Conservation (phyloP, 2,113 vertebrate species). For the Macquaria ambigua region DNA sequence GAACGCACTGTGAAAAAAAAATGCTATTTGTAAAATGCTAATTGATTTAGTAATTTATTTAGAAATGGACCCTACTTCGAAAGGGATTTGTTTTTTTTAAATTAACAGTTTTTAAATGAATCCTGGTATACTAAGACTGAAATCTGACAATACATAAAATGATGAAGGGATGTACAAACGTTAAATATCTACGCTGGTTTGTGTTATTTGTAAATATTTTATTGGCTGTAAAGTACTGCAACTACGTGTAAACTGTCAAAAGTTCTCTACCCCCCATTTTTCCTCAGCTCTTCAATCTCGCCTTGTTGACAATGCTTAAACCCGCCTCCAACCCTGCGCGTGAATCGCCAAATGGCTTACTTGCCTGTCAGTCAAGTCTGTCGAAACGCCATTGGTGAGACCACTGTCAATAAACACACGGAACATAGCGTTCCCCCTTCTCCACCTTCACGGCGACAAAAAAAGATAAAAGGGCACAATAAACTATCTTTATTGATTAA, state of each 20-base stretch:
- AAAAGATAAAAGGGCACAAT: background rate
- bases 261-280: slow-evolving; percentile 39
- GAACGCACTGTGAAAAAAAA: background rate
- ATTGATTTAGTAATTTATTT: background rate
- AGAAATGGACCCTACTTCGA: background rate
- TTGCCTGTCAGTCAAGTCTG: slow-evolving; percentile 36
- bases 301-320: slow-evolving; percentile 79
- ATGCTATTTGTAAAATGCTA: background rate
- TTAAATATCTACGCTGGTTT: too few relatives aligned
- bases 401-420: slow-evolving; percentile 70
- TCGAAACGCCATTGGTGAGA: slow-evolving; percentile 63
- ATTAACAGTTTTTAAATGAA: too few relatives aligned
- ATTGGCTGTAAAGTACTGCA: background rate
- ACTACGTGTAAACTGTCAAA: background rate
- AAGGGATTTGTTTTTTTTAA: too few relatives aligned
- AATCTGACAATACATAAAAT: background rate
- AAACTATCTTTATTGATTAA: background rate
- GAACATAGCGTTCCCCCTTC: slow-evolving; percentile 55
- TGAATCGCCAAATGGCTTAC: slow-evolving; percentile 61
- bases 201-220: background rate
- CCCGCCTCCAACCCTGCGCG: slow-evolving; percentile 40
- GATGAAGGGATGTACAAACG: background rate
- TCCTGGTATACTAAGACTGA: background rate
- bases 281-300: slow-evolving; percentile 44
- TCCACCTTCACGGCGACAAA: slow-evolving; percentile 14